These are phyloP conservation scores for Oryzias sinensis DNA, from an alignment of 2,797 vertebrate species.

Conservation along the genomic window DNA sequence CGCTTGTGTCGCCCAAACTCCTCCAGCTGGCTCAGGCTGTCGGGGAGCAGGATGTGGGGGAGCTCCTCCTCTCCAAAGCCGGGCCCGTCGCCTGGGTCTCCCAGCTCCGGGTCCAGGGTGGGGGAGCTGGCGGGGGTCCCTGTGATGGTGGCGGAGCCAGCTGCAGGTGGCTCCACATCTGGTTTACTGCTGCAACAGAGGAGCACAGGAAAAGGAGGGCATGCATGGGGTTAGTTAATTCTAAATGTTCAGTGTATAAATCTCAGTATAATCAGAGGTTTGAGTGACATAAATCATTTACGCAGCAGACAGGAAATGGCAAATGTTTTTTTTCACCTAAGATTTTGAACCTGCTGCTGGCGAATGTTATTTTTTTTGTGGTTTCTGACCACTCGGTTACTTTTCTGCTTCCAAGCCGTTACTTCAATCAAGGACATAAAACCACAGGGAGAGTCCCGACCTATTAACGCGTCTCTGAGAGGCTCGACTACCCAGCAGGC, in stretches of 20 bases:
- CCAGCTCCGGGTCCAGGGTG: constrained; percentile 63
- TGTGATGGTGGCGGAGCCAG: constrained; percentile 21
- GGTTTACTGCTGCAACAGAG: constrained; percentile 39
- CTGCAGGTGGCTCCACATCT: constrained; percentile 45
- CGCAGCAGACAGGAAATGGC: constrained; percentile 12
- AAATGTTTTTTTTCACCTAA: constrained; percentile 5
- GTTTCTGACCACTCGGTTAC: constrained; percentile 44
- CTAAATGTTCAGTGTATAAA: constrained; percentile 1
- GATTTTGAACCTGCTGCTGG: constrained; percentile 24
- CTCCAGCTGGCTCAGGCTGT: constrained; percentile 96
- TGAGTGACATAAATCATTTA: constrained; percentile 13
- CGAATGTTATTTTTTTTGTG: constrained; percentile 44
- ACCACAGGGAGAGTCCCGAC: constrained; percentile 31
- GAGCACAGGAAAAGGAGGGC: background rate
- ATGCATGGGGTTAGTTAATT: constrained; percentile 8
- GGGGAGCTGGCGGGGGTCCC: constrained; percentile 51
- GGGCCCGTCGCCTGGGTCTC: constrained; percentile 47
- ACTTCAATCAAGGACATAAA: constrained; percentile 54
- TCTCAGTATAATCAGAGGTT: background rate
- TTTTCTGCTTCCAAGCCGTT: constrained; percentile 29
- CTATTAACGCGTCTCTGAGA: constrained; percentile 45
- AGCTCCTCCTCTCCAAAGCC: constrained; percentile 71
- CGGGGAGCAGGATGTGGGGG: constrained; percentile 90
- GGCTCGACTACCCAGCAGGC: constrained; percentile 52
- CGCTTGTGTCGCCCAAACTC: constrained; percentile 94